Evolutionary conservation across 2,113 vertebrate genomes (phyloP).

Genomic region (Melanotaenia duboulayi): DNA sequence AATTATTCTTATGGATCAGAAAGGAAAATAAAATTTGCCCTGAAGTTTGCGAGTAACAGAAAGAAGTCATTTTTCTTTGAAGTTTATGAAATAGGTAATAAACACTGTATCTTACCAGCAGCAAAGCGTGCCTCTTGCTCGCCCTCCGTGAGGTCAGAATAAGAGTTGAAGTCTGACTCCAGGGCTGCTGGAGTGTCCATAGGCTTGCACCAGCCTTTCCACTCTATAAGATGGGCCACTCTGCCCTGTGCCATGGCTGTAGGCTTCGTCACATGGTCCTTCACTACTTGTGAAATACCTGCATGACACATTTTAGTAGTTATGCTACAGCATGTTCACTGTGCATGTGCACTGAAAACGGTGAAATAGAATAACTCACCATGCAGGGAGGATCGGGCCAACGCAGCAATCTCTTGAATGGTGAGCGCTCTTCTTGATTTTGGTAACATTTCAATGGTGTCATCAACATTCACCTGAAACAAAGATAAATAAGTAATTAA

Average conservation of each 20-base stretch:
- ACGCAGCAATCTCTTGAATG: slow-evolving; percentile 97
- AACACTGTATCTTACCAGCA: slow-evolving; percentile 83
- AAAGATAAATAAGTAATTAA: background rate
- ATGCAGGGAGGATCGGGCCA: slow-evolving; percentile 95
- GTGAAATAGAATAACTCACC: slow-evolving; percentile 78
- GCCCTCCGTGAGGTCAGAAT: slow-evolving; percentile 94
- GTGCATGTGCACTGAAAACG: background rate
- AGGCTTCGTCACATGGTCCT: slow-evolving; percentile 98
- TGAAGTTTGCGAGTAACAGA: background rate
- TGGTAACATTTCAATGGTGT: slow-evolving; percentile 96
- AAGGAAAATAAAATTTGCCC: too few species aligned
- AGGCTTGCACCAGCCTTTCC: slow-evolving; percentile 98
- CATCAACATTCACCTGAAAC: slow-evolving; percentile 96
- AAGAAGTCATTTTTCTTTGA: background rate
- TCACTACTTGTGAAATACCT: slow-evolving; percentile 99
- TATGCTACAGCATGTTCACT: background rate
- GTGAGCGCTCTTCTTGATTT: slow-evolving; percentile 97
- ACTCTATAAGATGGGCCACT: slow-evolving; percentile 97
- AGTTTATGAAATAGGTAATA: background rate
- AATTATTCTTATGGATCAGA: too few species aligned
- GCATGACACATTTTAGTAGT: background rate
- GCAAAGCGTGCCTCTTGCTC: slow-evolving; percentile 97
- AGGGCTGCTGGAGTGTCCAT: slow-evolving; percentile 88
- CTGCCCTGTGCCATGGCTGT: slow-evolving; percentile 98
- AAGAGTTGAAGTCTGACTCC: slow-evolving; percentile 94